These are phyloP conservation scores for Rhinichthys osculus DNA, from an alignment of 2,797 vertebrate genomes.

Conservation along the genomic window DNA sequence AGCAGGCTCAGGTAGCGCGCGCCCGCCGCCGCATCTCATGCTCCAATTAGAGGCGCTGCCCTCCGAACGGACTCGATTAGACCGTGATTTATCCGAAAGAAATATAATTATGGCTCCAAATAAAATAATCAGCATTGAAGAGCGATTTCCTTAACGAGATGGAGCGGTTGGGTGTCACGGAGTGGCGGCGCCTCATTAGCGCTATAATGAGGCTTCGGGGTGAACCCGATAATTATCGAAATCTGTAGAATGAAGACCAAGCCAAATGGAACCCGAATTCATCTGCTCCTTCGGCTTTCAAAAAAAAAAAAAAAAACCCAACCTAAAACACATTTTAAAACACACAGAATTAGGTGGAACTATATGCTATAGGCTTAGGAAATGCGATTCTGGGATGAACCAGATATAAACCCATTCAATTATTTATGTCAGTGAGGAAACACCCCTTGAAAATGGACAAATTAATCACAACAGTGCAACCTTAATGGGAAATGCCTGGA, in stretches of 20 bases:
- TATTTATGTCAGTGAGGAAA: slow-evolving; percentile 18
- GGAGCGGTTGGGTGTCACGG: slow-evolving; percentile 96
- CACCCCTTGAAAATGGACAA: slow-evolving; percentile 2
- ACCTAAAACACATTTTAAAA: slow-evolving; percentile 34
- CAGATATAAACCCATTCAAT: slow-evolving; percentile 1
- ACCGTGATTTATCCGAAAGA: slow-evolving; percentile 98
- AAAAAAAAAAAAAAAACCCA: not conserved
- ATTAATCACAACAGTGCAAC: not conserved
- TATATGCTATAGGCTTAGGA: slow-evolving; percentile 9
- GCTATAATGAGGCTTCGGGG: slow-evolving; percentile 93
- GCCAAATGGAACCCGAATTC: slow-evolving; percentile 82
- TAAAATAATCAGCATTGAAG: slow-evolving; percentile 99
- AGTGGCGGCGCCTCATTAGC: slow-evolving; percentile 97
- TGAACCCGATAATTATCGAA: slow-evolving; percentile 69
- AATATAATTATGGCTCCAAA: slow-evolving; percentile 99
- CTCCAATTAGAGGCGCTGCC: slow-evolving; percentile 92
- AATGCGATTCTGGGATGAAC: not conserved
- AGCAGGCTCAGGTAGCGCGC: slow-evolving; percentile 69
- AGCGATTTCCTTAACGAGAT: slow-evolving; percentile 99
- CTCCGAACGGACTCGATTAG: slow-evolving; percentile 97
- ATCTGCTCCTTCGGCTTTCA: slow-evolving; percentile 74
- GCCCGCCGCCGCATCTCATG: slow-evolving; percentile 86
- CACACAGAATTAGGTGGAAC: slow-evolving; percentile 66
- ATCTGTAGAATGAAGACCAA: slow-evolving; percentile 83
- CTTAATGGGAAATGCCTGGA: not conserved